Evolutionary conservation across 35 echinoderm and acorn worm species (phyloP).

Genomic region (Anneissia japonica): DNA sequence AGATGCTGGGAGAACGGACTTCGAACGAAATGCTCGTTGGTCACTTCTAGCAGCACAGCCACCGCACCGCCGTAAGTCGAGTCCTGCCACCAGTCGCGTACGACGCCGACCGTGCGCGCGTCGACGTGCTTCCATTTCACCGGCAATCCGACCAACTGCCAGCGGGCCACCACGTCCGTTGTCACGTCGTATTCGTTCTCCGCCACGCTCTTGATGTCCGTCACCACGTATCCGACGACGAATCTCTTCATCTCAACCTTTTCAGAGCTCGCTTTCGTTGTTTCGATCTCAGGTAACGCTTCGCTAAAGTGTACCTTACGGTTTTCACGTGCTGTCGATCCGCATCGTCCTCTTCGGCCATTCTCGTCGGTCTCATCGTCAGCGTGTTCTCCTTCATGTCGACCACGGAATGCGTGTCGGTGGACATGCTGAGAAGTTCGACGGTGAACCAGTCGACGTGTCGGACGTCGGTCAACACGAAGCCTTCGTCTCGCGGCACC

Average conservation of each 20-base stretch:
- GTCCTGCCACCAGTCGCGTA: neutral
- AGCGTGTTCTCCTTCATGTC: neutral
- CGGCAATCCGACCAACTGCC: neutral
- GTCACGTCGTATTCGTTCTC: neutral
- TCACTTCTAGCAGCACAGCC: neutral
- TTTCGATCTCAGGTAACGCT: neutral
- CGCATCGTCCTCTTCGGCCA: neutral
- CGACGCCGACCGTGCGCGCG: neutral
- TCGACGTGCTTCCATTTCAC: neutral
- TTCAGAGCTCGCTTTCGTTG: neutral
- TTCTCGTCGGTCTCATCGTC: neutral
- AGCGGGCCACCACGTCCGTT: neutral
- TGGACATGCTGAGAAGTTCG: neutral
- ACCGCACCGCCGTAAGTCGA: neutral
- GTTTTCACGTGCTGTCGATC: neutral
- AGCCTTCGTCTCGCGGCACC: neutral
- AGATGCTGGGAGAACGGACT: neutral
- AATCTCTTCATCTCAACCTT: neutral
- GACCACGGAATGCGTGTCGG: neutral
- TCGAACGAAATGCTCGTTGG: neutral
- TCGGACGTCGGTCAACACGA: neutral
- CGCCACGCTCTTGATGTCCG: neutral
- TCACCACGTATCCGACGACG: neutral
- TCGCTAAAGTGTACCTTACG: neutral
- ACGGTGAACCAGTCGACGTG: neutral